Base-by-base conservation (phyloP, 2,888 invertebrate species). In the Plebejus melissa region DNA sequence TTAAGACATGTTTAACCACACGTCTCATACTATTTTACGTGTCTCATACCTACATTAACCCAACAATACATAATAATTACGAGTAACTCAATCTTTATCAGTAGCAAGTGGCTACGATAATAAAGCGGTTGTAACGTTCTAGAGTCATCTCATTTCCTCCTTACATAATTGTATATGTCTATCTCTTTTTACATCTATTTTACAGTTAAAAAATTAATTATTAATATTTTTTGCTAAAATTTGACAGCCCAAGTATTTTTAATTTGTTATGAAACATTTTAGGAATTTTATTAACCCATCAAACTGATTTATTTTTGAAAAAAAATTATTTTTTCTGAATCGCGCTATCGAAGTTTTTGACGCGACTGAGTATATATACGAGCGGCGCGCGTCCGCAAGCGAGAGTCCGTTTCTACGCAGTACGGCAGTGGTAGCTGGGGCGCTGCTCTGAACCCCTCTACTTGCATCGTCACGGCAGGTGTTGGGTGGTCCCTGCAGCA, bases 321-420 rank as follows among this genome's bases (percentile, higher is more conserved):
- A 65, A 13, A 65, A 32, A 5, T 16, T 32, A 65, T 5, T 65
- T 72, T 79, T 71, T 58, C 76, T 74, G 75, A 75, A 76, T 74
- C 76, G 75, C 75, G 75, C 75, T 77, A 75, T 75, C n/a, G 28
- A 69, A 69, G 72, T 77, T 77, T 76, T 77, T 36, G 22, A 1
- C 54, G 13, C 6, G 2, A 28, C 13, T 57, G 2, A 38, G 2
- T 6, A 65, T n/a, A 77, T 60, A 76, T 75, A 77, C 46, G 46
- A 1, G 50, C 74, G 72, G 6, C 38, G 32, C 9, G 11, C 11
- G 0, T 0, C 9, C 0, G 2, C 4, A 2, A 1, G 2, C 2
- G 13, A 74, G 76, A 74, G 77, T 78, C 76, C 77, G 77, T 77
- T 71, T 77, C 76, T 77, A 76, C 78, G 74, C 77, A 77, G 77